Conservation (phyloP, 2,113 vertebrate species). For the Balaenoptera acutorostrata region DNA sequence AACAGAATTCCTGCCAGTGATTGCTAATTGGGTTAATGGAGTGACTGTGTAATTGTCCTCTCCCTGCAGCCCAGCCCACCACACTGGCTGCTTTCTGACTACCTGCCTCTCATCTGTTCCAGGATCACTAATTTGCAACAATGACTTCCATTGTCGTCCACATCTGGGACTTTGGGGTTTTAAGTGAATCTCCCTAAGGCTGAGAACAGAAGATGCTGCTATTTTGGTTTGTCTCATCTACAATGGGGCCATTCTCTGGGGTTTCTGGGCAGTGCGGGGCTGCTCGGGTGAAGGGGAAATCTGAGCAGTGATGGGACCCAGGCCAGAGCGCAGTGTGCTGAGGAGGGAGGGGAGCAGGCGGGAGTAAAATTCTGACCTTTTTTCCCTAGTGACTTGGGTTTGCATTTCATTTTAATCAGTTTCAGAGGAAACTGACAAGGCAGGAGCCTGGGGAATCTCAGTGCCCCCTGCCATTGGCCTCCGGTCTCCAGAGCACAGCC, state of each 20-base stretch:
- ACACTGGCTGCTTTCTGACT: slow-evolving; percentile 45
- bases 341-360: background rate
- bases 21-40: slow-evolving; percentile 65
- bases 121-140: slow-evolving; percentile 62
- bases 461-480: background rate
- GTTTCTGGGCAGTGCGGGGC: rapidly evolving
- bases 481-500: background rate
- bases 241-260: slow-evolving; percentile 54
- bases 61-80: slow-evolving; percentile 19
- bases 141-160: slow-evolving; percentile 62
- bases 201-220: slow-evolving; percentile 46
- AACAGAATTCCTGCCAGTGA: slow-evolving; percentile 34
- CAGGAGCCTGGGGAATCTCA: background rate
- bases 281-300: slow-evolving; percentile 4
- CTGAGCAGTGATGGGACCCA: background rate
- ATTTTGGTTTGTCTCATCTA: slow-evolving; percentile 55
- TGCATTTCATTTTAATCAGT: slow-evolving; percentile 30
- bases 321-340: background rate
- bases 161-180: slow-evolving; percentile 68
- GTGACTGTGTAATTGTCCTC: slow-evolving; percentile 63
- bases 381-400: slow-evolving; percentile 10
- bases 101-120: slow-evolving; percentile 60
- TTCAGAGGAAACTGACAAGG: slow-evolving; percentile 55
- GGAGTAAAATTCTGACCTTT: background rate
- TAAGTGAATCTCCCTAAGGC: slow-evolving; percentile 42